Conservation (phyloP, 2,888 invertebrate genomes). For the Pristionchus entomophagus region DNA sequence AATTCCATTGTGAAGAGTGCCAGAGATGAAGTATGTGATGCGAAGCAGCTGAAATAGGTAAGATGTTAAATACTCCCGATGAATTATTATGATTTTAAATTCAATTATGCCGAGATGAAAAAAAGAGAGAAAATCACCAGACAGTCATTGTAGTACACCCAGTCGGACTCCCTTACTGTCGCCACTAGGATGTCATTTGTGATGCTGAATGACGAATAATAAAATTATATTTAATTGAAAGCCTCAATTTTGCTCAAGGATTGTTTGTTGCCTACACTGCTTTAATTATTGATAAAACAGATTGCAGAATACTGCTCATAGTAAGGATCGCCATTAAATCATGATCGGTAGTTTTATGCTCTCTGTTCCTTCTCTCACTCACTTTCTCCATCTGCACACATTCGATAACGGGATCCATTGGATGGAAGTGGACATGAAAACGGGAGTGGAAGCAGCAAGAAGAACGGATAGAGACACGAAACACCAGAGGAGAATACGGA, state of each 20-base stretch:
- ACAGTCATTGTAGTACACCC: conserved; percentile 15
- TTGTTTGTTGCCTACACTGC: no score
- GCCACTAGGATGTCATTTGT: background rate
- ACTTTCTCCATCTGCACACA: conserved; percentile 6
- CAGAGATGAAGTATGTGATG: background rate
- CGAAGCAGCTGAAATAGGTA: background rate
- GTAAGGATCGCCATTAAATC: background rate
- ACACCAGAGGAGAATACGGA: background rate
- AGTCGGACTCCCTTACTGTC: background rate
- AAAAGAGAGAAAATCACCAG: background rate
- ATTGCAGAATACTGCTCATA: no score
- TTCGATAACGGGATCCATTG: background rate
- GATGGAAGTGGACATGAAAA: conserved; percentile 13
- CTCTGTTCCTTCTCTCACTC: background rate
- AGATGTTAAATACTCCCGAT: no score
- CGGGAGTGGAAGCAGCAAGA: background rate
- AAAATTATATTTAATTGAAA: background rate
- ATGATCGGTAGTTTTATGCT: background rate
- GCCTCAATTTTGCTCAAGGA: no score
- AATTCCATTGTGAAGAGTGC: background rate
- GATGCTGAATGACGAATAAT: background rate
- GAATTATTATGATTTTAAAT: background rate
- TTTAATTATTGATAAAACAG: no score
- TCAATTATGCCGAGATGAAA: background rate
- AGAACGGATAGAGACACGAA: background rate